These are phyloP conservation scores for Ceratosolen fusciceps DNA, from an alignment of 1,140 invertebrate species.

Conservation along the genomic window DNA sequence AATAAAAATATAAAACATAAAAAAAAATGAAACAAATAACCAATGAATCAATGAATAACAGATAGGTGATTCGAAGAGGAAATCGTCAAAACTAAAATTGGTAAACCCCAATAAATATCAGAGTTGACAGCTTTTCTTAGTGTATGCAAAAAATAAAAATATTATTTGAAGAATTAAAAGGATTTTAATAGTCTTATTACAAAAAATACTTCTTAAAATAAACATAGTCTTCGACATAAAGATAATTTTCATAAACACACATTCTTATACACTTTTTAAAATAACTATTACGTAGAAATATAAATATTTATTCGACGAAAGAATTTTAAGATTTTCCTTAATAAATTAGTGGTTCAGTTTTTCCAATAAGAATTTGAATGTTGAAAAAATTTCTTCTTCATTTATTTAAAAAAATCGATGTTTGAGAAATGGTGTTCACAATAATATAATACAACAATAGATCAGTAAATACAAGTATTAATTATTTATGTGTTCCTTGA, in stretches of 20 bases:
- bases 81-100: too few species aligned
- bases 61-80: too few species aligned
- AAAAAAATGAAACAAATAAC: too few species aligned
- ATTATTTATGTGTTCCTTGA: constrained; percentile 53
- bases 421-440: constrained; percentile 71
- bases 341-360: not conserved
- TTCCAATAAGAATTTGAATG: not conserved
- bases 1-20: too few species aligned
- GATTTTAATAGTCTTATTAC: constrained; percentile 11
- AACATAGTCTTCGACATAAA: not conserved
- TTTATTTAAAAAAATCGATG: constrained; percentile 71
- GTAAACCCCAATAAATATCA: too few species aligned
- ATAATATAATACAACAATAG: constrained; percentile 69
- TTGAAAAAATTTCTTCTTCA: constrained; percentile 56
- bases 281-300: too few species aligned
- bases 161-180: not conserved
- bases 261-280: too few species aligned
- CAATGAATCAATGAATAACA: too few species aligned
- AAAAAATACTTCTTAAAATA: not conserved
- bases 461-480: constrained; percentile 63
- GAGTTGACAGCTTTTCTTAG: too few species aligned
- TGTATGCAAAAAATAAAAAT: not conserved
- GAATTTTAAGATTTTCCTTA: not conserved
- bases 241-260: constrained; percentile 1
- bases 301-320: too few species aligned